These are phyloP conservation scores for Heliconius hortense DNA, from an alignment of 2,888 invertebrate genomes.

Conservation along the genomic window DNA sequence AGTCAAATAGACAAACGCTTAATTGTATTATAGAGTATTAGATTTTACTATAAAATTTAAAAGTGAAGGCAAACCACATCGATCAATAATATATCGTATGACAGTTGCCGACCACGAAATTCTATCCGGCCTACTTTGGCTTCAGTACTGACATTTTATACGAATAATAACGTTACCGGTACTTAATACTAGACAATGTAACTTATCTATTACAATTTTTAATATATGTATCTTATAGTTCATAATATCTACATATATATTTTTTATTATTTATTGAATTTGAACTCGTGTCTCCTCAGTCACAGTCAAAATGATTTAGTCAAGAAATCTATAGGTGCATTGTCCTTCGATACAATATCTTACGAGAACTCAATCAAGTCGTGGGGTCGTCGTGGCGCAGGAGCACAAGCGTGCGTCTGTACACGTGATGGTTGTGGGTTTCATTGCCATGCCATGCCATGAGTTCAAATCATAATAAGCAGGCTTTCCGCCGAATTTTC, in stretches of 20 bases:
- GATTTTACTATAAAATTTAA: neutral
- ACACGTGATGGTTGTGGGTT: too few relatives aligned
- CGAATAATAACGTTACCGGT: constrained; percentile 35
- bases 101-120: constrained; percentile 56
- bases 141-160: constrained; percentile 53
- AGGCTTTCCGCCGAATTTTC: too few relatives aligned
- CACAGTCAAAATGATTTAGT: too few relatives aligned
- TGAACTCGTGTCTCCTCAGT: neutral
- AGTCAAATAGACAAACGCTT: neutral
- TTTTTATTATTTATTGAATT: neutral
- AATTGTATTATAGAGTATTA: neutral
- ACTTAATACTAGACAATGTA: constrained; percentile 19
- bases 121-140: constrained; percentile 60
- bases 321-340: too few relatives aligned
- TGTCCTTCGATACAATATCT: too few relatives aligned
- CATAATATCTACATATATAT: too few relatives aligned
- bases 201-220: neutral
- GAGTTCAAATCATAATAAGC: too few relatives aligned
- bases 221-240: neutral
- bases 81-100: constrained; percentile 24
- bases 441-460: too few relatives aligned
- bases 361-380: too few relatives aligned
- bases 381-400: too few relatives aligned
- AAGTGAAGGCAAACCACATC: constrained; percentile 18
- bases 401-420: too few relatives aligned